Evolutionary conservation across 2,797 vertebrate species (phyloP), one percentile per base, ranked within the genome.

Genomic region (Melanitta fusca): DNA sequence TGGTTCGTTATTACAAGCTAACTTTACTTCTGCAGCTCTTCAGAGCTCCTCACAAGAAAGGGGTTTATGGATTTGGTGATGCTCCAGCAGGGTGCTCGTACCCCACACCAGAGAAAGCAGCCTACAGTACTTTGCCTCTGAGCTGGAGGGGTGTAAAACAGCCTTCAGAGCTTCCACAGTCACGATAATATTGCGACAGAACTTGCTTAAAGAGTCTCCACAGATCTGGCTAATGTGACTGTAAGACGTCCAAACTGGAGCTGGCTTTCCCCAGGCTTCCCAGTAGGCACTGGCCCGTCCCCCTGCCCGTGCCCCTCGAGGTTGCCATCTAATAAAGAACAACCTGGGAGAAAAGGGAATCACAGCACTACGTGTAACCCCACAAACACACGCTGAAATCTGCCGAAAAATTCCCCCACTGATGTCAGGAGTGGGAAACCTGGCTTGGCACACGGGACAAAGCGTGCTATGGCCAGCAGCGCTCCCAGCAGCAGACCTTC

Each of bases 201-300:
- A 21, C 2, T 27, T 8, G 19, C 61, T 43, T 27, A 0, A 47
- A 80, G 91, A 75, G 5, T 39, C 24, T 53, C 61, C 13, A 14
- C 70, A 74, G 16, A 27, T 2, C 5, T 24, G 45, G 18, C 4
- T 25, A 49, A 13, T 0, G 3, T 15, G 43, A 36, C 43, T 6
- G 0, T 2, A 4, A 58, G 9, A 13, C 2, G 9, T 3, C 3
- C 14, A 36, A 22, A 39, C 0, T 1, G 66, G 36, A 79, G 30
- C 1, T 56, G 64, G 10, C 7, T 25, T 20, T 13, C 12, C n/a
- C 28, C 24, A 0, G 39, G 32, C 77, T 19, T 38, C 71, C 38
- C 54, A 15, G 53, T 4, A 21, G 11, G 11, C 56, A 57, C 11
- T n/a, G 20, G 56, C 57, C 57, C 9, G 20, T 53, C 14, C 74